Percentiles rank a stretch among this genome's conserved stretches.
These are phyloP conservation scores for Dynastes tityus DNA, from an alignment of 2,888 invertebrate genomes.

Conservation along the genomic window DNA sequence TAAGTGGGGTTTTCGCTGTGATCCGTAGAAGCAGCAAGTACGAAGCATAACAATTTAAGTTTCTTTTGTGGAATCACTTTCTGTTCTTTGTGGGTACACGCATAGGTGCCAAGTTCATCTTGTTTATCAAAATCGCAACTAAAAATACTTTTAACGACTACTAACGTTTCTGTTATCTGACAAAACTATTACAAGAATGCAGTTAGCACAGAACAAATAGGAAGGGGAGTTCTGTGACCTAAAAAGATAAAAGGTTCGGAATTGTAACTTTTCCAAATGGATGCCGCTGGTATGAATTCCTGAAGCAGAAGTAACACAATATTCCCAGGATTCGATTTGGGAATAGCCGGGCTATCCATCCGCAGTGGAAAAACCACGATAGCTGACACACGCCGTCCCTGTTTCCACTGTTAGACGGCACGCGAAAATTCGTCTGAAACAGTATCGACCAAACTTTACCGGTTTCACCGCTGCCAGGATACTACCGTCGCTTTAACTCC, in stretches of 20 bases:
- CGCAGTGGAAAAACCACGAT: slow-evolving; percentile 46
- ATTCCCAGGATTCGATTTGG: slow-evolving; percentile 46
- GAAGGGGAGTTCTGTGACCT: slow-evolving; percentile 16
- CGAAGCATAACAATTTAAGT: too few species aligned
- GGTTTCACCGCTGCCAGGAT: slow-evolving; percentile 35
- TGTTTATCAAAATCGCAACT: not conserved
- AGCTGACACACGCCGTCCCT: slow-evolving; percentile 53
- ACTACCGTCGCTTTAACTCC: slow-evolving; percentile 34
- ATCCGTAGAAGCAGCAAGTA: too few species aligned
- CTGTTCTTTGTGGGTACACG: too few species aligned
- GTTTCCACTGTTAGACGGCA: slow-evolving; percentile 52
- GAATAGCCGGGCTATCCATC: slow-evolving; percentile 36
- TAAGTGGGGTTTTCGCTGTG: too few species aligned
- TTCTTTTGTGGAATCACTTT: too few species aligned
- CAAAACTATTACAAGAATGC: slow-evolving; percentile 30
- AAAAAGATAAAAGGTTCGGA: slow-evolving; percentile 46
- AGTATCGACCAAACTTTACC: slow-evolving; percentile 60
- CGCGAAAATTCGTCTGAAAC: slow-evolving; percentile 56
- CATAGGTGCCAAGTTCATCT: too few species aligned
- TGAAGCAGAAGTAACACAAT: slow-evolving; percentile 44
- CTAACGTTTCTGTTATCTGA: slow-evolving; percentile 13
- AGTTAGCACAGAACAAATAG: slow-evolving; percentile 37
- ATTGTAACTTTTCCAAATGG: slow-evolving; percentile 44
- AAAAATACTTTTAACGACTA: not conserved
- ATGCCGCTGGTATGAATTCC: slow-evolving; percentile 42